These are phyloP conservation scores for Rhynchotus rufescens DNA, from an alignment of 2,797 vertebrate species.

Conservation along the genomic window DNA sequence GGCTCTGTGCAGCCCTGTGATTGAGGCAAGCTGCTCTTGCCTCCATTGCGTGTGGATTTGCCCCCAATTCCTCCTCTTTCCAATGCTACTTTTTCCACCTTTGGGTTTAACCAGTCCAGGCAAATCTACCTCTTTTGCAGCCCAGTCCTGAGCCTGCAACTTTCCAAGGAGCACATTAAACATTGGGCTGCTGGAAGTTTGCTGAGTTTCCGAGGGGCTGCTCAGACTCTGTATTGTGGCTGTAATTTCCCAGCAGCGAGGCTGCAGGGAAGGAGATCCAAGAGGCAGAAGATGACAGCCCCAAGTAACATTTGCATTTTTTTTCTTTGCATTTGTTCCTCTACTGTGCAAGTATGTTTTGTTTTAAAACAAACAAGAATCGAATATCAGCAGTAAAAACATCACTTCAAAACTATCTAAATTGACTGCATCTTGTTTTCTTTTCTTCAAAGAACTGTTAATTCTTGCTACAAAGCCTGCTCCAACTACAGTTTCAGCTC, in stretches of 20 bases:
- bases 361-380: neutral
- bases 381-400: neutral
- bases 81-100: neutral
- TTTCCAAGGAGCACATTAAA: neutral
- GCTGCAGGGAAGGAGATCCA: conserved; percentile 11
- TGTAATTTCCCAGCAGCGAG: conserved; percentile 2
- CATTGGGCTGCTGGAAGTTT: neutral
- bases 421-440: neutral
- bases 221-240: neutral
- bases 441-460: neutral
- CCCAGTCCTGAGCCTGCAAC: neutral
- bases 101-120: neutral
- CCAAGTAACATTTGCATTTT: neutral
- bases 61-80: neutral
- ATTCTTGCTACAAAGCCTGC: neutral
- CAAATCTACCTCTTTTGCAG: neutral
- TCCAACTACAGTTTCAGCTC: neutral
- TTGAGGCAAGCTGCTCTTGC: neutral
- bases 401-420: neutral
- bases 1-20: fast-evolving
- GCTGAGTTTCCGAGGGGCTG: neutral
- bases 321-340: neutral
- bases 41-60: neutral
- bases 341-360: neutral
- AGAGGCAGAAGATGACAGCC: neutral